Evolutionary conservation across 2,113 vertebrate species (phyloP).

Genomic region (Bagarius yarrelli): DNA sequence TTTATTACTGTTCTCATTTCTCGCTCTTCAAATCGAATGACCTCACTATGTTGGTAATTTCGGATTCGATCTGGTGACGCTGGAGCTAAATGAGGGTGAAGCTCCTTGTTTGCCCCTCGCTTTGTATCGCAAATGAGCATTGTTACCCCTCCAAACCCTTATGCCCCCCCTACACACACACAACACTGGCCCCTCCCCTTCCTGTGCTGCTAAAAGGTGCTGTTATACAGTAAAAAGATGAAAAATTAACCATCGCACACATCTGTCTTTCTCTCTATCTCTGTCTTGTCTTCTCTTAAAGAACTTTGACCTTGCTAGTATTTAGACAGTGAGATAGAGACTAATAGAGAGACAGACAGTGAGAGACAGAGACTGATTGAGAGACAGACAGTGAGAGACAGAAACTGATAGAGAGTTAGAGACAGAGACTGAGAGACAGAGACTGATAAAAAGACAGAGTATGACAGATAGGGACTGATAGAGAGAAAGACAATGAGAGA

Average conservation of each 20-base stretch:
- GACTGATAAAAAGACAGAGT: no score
- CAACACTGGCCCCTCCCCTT: background rate
- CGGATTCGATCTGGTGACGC: slow-evolving; percentile 20
- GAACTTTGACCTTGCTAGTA: no score
- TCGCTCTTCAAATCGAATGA: slow-evolving; percentile 44
- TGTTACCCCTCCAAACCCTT: background rate
- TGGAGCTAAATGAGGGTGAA: slow-evolving; percentile 32
- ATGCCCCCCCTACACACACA: no score
- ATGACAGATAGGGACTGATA: background rate
- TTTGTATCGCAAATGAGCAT: slow-evolving; percentile 38
- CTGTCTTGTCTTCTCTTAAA: background rate
- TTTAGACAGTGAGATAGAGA: no score
- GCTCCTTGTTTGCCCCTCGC: slow-evolving; percentile 35
- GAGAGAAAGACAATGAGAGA: no score
- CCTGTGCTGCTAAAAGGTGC: slow-evolving; percentile 38
- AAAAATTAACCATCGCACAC: background rate
- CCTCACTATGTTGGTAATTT: slow-evolving; percentile 47
- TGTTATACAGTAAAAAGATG: slow-evolving; percentile 30
- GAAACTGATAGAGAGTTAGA: no score
- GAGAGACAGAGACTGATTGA: no score
- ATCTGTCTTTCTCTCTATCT: background rate
- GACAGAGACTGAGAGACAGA: no score
- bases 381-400: no score
- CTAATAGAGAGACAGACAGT: no score
- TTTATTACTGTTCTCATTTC: slow-evolving; percentile 33